Percentiles rank a stretch among this genome's conserved stretches.
Conservation (phyloP, 2,888 invertebrate species). For the Chaetoderma sp. region DNA sequence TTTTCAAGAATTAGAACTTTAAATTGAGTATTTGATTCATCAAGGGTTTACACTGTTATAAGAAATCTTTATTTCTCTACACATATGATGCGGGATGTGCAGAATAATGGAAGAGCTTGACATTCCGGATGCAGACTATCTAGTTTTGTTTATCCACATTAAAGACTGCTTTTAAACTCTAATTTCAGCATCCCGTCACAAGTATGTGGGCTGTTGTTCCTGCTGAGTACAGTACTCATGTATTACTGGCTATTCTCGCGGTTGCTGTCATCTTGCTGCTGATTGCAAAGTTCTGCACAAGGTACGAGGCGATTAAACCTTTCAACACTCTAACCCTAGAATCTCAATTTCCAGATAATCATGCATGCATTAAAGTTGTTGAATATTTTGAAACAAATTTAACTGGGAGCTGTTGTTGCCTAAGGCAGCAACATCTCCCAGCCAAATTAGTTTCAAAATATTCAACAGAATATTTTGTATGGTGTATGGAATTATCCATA, state of each 20-base stretch:
- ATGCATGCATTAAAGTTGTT: background rate
- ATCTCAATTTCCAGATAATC: background rate
- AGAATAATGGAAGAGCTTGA: no score
- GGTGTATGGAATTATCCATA: no score
- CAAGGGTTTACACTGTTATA: background rate
- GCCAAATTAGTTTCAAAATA: no score
- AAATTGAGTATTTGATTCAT: background rate
- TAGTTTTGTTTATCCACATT: no score
- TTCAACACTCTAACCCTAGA: background rate
- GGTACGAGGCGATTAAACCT: conserved; percentile 53
- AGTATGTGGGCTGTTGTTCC: conserved; percentile 65
- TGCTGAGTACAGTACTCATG: conserved; percentile 62
- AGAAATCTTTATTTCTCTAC: no score
- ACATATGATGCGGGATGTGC: no score
- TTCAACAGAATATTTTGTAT: no score
- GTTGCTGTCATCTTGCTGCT: conserved; percentile 66
- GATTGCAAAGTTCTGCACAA: conserved; percentile 68
- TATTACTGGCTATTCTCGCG: conserved; percentile 59
- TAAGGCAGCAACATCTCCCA: no score
- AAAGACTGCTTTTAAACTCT: no score
- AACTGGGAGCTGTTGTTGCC: no score
- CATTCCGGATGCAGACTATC: no score
- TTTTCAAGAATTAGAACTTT: background rate
- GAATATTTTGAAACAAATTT: background rate
- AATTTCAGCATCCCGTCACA: conserved; percentile 64